Evolutionary conservation across 2,888 invertebrate species (phyloP), one percentile per base, ranked within the genome.

Genomic region (Phortica magna): DNA sequence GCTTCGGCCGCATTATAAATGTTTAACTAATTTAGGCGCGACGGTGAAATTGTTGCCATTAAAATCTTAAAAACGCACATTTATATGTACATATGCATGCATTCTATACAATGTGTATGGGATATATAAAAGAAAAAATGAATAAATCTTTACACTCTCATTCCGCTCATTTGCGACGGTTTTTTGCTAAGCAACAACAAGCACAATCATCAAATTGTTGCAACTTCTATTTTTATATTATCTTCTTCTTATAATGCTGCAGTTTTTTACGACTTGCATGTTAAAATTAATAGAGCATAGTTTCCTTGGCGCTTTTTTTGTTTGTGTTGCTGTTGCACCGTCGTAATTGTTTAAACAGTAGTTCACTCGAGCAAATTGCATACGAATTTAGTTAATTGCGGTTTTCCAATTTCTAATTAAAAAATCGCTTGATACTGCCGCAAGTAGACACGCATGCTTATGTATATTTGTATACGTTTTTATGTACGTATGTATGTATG

Each of bases 281-380:
- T 77, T 77, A 76, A 82, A 84, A 80, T 83, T 83, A 84, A 81
- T 83, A 84, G 84, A 84, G 84, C 84, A 81, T 84, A 67, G 41
- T 41, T 39, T 42, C 65, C n/a, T 22, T 22, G 7, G 42, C 48
- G 48, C 7, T 70, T 48, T 70, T 5, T 70, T 43, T 43, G 7
- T 70, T n/a, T 48, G 48, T 70, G 22, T 19, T 77, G 73, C 59
- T 76, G 80, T 76, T 77, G 75, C 57, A 67, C 77, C 79, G 79
- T 78, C 79, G 75, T 76, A 57, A 75, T 79, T 80, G 80, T 81
- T 80, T 83, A 81, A 82, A 83, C 78, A 83, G 75, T 78, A 71
- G 76, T 77, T 80, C 76, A 78, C 71, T 79, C 77, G 74, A 67
- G 82, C 81, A 82, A 82, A 74, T 74, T 74, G 77, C 71, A 77